Evolutionary conservation across 2,797 vertebrate genomes (phyloP).

Genomic region (Dryobates pubescens): DNA sequence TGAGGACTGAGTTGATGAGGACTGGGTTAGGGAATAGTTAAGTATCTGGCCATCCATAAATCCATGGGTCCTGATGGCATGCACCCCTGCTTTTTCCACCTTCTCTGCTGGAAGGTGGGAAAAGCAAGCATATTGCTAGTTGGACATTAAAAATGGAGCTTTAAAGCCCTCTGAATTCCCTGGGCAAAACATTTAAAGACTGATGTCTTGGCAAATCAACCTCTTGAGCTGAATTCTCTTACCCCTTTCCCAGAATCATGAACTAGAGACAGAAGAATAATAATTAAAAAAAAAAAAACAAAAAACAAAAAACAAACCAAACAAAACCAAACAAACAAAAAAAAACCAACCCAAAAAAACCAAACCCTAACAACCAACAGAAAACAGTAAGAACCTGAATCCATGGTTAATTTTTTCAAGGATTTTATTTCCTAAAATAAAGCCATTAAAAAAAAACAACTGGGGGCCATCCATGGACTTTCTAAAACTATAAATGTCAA

Average conservation of each 20-base stretch:
- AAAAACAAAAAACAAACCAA: no score
- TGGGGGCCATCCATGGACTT: not conserved
- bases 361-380: not conserved
- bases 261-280: not conserved
- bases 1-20: no score
- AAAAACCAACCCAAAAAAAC: no score
- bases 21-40: no score
- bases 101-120: not conserved
- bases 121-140: not conserved
- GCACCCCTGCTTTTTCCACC: no score
- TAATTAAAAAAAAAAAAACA: not conserved
- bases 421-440: not conserved
- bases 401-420: not conserved
- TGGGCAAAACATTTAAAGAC: not conserved
- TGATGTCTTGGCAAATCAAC: not conserved
- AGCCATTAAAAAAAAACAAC: not conserved
- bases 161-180: not conserved
- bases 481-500: not conserved
- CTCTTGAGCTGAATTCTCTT: not conserved
- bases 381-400: not conserved
- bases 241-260: not conserved
- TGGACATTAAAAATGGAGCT: not conserved
- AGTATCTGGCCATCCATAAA: no score
- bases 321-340: no score
- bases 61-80: no score